These are phyloP conservation scores for Melanchra persicariae DNA, from an alignment of 2,888 invertebrate genomes.

Conservation along the genomic window DNA sequence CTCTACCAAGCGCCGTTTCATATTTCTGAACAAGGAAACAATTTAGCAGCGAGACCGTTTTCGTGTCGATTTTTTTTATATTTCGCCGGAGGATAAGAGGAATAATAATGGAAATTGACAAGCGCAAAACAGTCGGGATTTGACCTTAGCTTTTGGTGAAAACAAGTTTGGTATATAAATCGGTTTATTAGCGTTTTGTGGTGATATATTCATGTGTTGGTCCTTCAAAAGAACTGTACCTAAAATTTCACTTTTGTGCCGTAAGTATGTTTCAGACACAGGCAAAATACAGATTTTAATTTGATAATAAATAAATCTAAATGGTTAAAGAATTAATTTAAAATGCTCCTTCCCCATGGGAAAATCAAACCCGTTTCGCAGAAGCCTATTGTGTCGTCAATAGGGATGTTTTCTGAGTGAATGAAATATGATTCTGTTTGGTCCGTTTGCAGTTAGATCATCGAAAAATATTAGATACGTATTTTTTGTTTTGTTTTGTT, in stretches of 20 bases:
- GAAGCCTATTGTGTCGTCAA: too few relatives aligned
- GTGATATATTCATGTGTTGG: background rate
- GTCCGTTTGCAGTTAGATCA: too few relatives aligned
- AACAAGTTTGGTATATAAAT: constrained; percentile 19
- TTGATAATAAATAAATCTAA: too few relatives aligned
- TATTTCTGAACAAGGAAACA: constrained; percentile 72
- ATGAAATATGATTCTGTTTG: too few relatives aligned
- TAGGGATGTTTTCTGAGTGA: too few relatives aligned
- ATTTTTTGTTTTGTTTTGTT: too few relatives aligned
- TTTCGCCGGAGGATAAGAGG: constrained; percentile 45
- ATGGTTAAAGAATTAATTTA: background rate
- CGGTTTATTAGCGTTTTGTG: constrained; percentile 7
- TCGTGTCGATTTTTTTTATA: constrained; percentile 62
- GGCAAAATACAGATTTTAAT: background rate
- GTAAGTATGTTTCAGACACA: background rate
- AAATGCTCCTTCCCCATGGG: background rate
- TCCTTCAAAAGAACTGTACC: background rate
- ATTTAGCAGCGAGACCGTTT: constrained; percentile 65
- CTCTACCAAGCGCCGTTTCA: constrained; percentile 67
- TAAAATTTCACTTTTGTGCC: background rate
- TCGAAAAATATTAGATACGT: too few relatives aligned
- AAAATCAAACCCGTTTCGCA: background rate
- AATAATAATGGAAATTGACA: constrained; percentile 63
- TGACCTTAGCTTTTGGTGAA: constrained; percentile 35
- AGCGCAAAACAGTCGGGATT: constrained; percentile 17